phyloP scores from a whole-genome alignment of 1,140 invertebrate genomes.

The Megalopta genalis region DNA sequence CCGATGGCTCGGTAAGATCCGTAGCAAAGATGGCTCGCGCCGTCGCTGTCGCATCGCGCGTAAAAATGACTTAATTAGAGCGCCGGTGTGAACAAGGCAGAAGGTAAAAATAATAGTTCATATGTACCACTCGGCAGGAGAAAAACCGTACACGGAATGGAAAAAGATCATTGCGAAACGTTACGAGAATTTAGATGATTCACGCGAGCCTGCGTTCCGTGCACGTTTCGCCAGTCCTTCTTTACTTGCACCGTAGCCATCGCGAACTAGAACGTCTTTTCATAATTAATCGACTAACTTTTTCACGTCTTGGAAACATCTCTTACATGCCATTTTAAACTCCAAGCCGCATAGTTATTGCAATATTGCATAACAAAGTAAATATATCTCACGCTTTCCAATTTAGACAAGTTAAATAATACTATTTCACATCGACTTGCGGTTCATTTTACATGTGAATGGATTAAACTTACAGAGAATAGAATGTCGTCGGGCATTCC shows the following conservation, averaged over 20 bases:
- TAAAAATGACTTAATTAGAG: constrained; percentile 54
- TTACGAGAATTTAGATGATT: constrained; percentile 31
- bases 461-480: too few relatives aligned
- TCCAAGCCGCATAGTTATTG: too few relatives aligned
- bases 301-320: too few relatives aligned
- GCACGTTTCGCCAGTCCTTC: not conserved
- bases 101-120: constrained; percentile 50
- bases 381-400: too few relatives aligned
- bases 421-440: too few relatives aligned
- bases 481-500: too few relatives aligned
- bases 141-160: constrained; percentile 5
- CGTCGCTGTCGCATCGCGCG: not conserved
- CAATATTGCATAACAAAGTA: too few relatives aligned
- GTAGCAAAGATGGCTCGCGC: constrained; percentile 32
- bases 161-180: constrained; percentile 31
- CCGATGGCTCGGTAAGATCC: constrained; percentile 1
- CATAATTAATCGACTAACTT: too few relatives aligned
- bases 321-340: too few relatives aligned
- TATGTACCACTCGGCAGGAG: not conserved
- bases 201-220: constrained; percentile 1
- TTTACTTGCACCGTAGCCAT: not conserved
- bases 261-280: too few relatives aligned
- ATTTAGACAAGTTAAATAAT: too few relatives aligned
- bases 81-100: constrained; percentile 33
- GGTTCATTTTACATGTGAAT: too few relatives aligned